Conservation (phyloP, 2,113 vertebrate genomes). For the Upupa epops region DNA sequence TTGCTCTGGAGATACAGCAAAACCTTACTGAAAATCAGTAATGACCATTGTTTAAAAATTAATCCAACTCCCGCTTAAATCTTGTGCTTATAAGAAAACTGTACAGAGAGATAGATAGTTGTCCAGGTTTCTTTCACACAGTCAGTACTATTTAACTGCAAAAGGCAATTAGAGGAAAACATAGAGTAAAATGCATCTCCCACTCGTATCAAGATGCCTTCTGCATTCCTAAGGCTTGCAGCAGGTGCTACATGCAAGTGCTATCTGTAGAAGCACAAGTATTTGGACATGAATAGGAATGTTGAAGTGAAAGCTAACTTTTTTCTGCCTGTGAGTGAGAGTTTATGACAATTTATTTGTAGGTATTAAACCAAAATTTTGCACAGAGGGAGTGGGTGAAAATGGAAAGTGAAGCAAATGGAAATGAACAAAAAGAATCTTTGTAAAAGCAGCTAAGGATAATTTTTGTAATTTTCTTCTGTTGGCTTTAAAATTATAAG, state of each 20-base stretch:
- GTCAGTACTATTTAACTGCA: neutral
- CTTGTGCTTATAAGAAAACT: neutral
- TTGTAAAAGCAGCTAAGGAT: neutral
- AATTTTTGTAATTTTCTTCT: neutral
- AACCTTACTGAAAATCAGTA: neutral
- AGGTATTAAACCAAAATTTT: constrained; percentile 4
- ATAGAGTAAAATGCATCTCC: neutral
- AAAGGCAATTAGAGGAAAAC: neutral
- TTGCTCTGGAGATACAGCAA: neutral
- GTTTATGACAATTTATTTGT: constrained; percentile 3
- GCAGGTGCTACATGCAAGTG: constrained; percentile 55
- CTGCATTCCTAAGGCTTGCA: constrained; percentile 48
- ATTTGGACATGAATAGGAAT: constrained; percentile 53
- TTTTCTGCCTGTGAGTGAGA: neutral
- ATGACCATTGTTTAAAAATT: neutral
- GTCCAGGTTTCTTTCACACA: neutral
- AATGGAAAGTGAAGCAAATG: neutral
- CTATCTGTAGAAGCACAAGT: constrained; percentile 41
- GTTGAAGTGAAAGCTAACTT: neutral
- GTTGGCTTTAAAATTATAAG: neutral
- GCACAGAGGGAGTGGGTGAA: neutral
- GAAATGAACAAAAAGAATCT: neutral
- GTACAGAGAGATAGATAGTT: too few species aligned
- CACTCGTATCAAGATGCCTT: constrained; percentile 4
- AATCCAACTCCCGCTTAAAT: neutral